Percentiles rank a stretch among this genome's conserved stretches.
These are phyloP conservation scores for Pantala flavescens DNA, from an alignment of 1,140 invertebrate species.

Conservation along the genomic window DNA sequence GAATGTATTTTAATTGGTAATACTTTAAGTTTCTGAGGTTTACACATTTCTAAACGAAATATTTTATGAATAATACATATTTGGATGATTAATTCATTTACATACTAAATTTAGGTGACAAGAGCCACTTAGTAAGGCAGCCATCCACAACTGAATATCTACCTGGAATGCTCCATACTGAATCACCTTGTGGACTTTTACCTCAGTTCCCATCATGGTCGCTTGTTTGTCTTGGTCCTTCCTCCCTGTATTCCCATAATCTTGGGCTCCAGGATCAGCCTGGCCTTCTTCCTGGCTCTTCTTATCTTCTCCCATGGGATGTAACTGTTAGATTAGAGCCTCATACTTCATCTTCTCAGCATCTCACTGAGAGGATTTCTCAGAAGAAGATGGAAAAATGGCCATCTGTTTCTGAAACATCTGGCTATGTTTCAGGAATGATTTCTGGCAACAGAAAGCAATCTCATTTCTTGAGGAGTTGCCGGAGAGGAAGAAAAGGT, in stretches of 20 bases:
- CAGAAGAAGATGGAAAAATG: conserved; percentile 23
- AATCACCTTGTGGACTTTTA: conserved; percentile 64
- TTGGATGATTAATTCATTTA: conserved; percentile 6
- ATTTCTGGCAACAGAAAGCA: neutral
- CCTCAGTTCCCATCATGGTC: conserved; percentile 91
- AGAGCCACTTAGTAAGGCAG: conserved; percentile 52
- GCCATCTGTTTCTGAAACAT: conserved; percentile 9
- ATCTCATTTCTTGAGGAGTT: neutral
- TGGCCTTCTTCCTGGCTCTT: conserved; percentile 78
- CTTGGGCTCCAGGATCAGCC: conserved; percentile 66
- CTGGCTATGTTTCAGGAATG: neutral
- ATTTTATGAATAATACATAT: too few species aligned
- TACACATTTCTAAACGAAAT: too few species aligned
- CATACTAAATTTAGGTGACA: conserved; percentile 31
- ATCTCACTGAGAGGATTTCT: neutral
- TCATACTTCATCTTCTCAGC: neutral
- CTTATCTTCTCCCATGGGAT: conserved; percentile 92
- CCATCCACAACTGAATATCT: conserved; percentile 83
- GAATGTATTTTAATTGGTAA: too few species aligned
- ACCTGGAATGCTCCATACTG: conserved; percentile 76
- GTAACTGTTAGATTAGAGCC: conserved; percentile 55
- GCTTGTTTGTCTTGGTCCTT: conserved; percentile 77
- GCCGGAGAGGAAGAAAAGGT: neutral
- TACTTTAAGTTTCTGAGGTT: too few species aligned
- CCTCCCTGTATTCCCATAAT: conserved; percentile 84